These are phyloP conservation scores for Mixornis gularis DNA, from an alignment of 2,113 vertebrate species.

Conservation along the genomic window DNA sequence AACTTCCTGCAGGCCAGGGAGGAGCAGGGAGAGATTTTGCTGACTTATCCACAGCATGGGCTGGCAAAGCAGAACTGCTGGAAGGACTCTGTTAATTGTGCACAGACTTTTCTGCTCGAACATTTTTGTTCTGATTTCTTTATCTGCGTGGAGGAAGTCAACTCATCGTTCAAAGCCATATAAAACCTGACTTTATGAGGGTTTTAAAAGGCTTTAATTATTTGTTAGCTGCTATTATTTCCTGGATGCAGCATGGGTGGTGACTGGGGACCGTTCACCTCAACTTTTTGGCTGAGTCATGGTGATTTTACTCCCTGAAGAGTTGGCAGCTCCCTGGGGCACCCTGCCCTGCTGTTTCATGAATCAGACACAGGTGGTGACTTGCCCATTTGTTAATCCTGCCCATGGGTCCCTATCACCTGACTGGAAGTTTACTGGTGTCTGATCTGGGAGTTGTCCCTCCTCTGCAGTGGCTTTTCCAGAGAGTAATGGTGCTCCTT, in stretches of 20 bases:
- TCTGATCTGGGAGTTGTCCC: not conserved
- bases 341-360: accelerated
- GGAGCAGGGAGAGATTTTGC: not conserved
- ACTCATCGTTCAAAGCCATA: not conserved
- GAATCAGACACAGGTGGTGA: not conserved
- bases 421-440: not conserved
- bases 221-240: not conserved
- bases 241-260: accelerated
- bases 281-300: not conserved
- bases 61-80: not conserved
- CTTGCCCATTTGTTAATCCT: accelerated
- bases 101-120: not conserved
- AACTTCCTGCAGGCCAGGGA: not conserved
- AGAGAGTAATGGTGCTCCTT: not conserved
- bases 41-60: not conserved
- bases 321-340: not conserved
- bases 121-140: not conserved
- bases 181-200: not conserved
- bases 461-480: not conserved
- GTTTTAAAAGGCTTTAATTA: not conserved
- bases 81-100: accelerated
- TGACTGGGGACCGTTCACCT: not conserved
- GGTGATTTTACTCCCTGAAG: not conserved
- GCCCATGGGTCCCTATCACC: not conserved
- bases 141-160: not conserved